Evolutionary conservation across 2,113 vertebrate genomes (phyloP).

Genomic region (Rhodinocichla rosea): DNA sequence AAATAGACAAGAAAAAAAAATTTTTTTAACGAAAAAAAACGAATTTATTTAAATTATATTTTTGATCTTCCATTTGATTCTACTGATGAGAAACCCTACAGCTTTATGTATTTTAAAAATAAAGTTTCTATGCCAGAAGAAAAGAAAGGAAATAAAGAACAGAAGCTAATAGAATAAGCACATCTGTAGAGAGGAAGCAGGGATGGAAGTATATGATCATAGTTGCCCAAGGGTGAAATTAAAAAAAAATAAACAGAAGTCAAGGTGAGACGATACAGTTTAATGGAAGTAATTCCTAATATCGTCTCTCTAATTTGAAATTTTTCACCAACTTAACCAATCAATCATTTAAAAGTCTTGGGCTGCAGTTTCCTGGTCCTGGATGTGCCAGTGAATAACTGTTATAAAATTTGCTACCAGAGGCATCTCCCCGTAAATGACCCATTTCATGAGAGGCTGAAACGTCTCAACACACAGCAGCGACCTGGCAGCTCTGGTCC

Average conservation of each 20-base stretch:
- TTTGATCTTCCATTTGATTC: slow-evolving; percentile 16
- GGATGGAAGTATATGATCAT: not conserved
- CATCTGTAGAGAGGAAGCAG: not conserved
- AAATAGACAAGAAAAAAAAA: slow-evolving; percentile 33
- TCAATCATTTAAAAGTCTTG: not conserved
- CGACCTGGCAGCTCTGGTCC: accelerated
- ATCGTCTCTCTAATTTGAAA: not conserved
- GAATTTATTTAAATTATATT: too few species aligned
- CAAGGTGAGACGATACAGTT: not conserved
- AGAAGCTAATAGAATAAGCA: not conserved
- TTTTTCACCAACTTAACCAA: not conserved
- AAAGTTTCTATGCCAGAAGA: not conserved
- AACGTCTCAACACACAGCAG: accelerated
- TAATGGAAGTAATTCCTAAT: not conserved
- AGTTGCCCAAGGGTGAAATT: not conserved
- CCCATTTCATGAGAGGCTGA: not conserved
- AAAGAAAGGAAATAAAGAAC: not conserved
- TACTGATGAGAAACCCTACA: slow-evolving; percentile 19
- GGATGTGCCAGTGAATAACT: not conserved
- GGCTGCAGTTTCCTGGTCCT: not conserved
- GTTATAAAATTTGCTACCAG: not conserved
- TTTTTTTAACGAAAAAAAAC: too few species aligned
- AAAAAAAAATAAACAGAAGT: not conserved
- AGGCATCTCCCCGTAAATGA: not conserved
- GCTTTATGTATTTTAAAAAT: not conserved